Base-by-base conservation (phyloP, 2,113 vertebrate genomes). In the Sinocyclocheilus grahami region DNA sequence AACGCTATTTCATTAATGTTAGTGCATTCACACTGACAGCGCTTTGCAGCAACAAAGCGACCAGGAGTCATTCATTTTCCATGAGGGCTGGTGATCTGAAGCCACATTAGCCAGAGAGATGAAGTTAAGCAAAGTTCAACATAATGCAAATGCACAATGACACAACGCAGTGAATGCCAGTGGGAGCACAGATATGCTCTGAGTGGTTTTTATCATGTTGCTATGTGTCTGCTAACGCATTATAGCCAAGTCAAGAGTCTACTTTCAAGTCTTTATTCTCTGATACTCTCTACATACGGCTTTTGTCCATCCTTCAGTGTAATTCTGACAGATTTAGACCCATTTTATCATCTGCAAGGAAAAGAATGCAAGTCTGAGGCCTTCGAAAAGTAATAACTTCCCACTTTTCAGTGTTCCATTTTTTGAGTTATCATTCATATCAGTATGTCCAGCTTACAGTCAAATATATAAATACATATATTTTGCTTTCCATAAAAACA, bases 71-170 rank as follows among this genome's bases (percentile, higher is more conserved):
- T 78, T 55, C 1, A 78, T 78, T 78, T 78, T 55, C 48, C 18
- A 78, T 78, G 76, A 78, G 76, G 30, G 27, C 76, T 53, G 76
- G 76, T 5, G 48, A 55, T 78, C 48, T 55, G 76, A 78, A 27
- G 9, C 76, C 20, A 18, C 76, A 78, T 78, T 78, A 78, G 76
- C 69, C 33, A 0, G 27, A 78, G 74, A 46, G 46, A 77, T 1
- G 0, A 76, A 76, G 24, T 77, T 30, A 24, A 77, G 30, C 65
- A 72, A 72, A 72, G 76, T 55, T 78, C 76, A 55, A 20, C 76
- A 33, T 55, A 51, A 78, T 55, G 76, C 48, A 78, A 78, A 78
- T 55, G 76, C 76, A 78, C 51, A 55, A 18, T 78, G 76, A 78
- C 76, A 72, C 33, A 48, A 78, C 11, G 51, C 51, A 78, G 76